Percentiles rank a stretch among this genome's conserved stretches.
Evolutionary conservation across 2,888 invertebrate genomes (phyloP).

Genomic region (Dusona sp.): DNA sequence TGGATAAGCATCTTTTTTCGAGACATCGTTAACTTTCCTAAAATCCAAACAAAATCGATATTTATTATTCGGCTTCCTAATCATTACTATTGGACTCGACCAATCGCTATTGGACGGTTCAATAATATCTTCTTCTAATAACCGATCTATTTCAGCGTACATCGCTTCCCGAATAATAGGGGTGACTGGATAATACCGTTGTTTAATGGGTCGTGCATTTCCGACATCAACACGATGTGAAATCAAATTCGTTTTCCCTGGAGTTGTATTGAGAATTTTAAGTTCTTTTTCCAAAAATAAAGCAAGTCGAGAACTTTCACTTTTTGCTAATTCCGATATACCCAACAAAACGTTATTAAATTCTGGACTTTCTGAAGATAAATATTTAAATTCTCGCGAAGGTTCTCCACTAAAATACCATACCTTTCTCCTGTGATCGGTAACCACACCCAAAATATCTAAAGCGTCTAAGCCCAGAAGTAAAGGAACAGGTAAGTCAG

Average conservation of each 20-base stretch:
- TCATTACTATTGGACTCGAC: conserved; percentile 54
- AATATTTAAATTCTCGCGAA: not conserved
- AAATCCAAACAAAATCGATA: no score
- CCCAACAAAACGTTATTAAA: not conserved
- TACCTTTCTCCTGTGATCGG: not conserved
- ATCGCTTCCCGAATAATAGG: no score
- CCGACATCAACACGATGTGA: no score
- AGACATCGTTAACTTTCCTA: no score
- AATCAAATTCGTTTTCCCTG: no score
- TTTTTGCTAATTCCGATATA: not conserved
- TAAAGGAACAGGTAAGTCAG: conserved; percentile 16
- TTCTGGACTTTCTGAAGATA: not conserved
- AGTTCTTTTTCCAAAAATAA: conserved; percentile 2
- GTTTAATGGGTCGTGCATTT: no score
- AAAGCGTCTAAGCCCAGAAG: not conserved
- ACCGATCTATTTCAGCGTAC: not conserved
- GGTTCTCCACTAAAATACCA: conserved; percentile 20
- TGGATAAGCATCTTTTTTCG: not conserved
- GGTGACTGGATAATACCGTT: no score
- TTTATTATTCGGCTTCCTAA: conserved; percentile 71
- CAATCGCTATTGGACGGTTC: conserved; percentile 63
- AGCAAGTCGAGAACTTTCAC: not conserved
- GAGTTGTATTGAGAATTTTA: no score
- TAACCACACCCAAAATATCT: not conserved
- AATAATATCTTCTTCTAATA: conserved; percentile 56